Evolutionary conservation across 2,888 invertebrate genomes (phyloP), one percentile per base, ranked within the genome.

Genomic region (Cephus rjabovi): DNA sequence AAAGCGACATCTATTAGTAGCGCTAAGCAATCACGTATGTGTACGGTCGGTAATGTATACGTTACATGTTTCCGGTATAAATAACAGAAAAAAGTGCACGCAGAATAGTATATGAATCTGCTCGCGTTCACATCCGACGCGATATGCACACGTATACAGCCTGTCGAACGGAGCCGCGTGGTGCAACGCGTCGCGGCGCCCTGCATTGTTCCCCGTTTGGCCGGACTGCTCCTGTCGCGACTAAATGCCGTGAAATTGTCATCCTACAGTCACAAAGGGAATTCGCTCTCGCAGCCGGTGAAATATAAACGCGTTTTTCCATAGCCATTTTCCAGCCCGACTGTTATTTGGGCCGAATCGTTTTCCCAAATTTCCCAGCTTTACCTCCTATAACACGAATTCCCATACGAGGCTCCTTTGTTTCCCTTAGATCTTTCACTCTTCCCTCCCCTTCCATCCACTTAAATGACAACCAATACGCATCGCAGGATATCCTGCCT

Each of bases 211-310:
- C 80, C 85, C 85, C 85, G 85, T 86, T 85, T 83, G 83, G 82
- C 80, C 85, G 85, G 84, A 83, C 86, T 78, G 86, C 83, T 74
- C 85, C 85, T 86, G 84, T 85, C 88, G 88, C 88, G 86, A 80
- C 87, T 90, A 90, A 90, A 91, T 88, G 89, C 90, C 89, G 88
- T 90, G 88, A 91, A 91, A 91, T 90, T 90, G 90, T 90, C 90
- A 89, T 90, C 86, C 86, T 84, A 86, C 87, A 87, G 87, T 88
- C 88, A 90, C 90, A 90, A 90, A 90, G 89, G 85, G 88, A 90
- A 89, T 88, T 88, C 87, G 85, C 88, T 87, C 85, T 86, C 83
- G 83, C 85, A 87, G 82, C 86, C 87, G 84, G 85, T 89, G 85
- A 89, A 89, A 89, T 88, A 89, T 88, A 87, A 88, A 87, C 88